Conservation (phyloP, 1,140 invertebrate genomes). For the Saccostrea echinata region DNA sequence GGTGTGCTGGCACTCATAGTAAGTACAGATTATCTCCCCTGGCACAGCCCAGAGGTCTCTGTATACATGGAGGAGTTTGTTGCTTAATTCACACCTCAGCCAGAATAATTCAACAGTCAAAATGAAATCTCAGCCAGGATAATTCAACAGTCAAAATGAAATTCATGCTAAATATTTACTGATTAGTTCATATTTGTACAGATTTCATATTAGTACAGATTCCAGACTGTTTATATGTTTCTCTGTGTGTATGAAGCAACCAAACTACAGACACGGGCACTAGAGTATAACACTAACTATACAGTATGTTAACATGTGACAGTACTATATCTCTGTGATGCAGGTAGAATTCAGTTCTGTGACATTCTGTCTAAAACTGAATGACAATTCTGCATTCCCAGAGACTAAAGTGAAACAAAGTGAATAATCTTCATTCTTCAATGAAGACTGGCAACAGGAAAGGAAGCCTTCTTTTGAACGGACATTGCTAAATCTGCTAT, state of each 20-base stretch:
- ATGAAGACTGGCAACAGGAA: too few relatives aligned
- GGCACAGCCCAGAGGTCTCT: not conserved
- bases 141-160: not conserved
- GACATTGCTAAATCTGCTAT: too few relatives aligned
- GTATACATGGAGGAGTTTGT: not conserved
- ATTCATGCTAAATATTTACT: not conserved
- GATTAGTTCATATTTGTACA: not conserved
- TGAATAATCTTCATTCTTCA: too few relatives aligned
- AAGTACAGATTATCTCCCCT: constrained; percentile 49
- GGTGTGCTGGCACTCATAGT: constrained; percentile 53
- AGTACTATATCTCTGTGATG: not conserved
- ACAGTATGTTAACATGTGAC: not conserved
- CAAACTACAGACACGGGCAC: not conserved
- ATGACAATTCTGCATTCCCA: too few relatives aligned
- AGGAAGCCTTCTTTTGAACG: too few relatives aligned
- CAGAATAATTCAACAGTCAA: not conserved
- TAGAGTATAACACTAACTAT: not conserved
- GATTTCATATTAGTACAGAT: not conserved
- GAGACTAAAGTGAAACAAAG: too few relatives aligned
- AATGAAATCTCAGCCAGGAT: not conserved
- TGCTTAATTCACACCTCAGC: not conserved
- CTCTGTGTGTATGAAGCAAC: not conserved
- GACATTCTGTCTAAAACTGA: too few relatives aligned
- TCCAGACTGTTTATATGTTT: too few relatives aligned
- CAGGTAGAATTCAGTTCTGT: not conserved